Percentiles rank a stretch among this genome's conserved stretches.
Evolutionary conservation across 2,113 vertebrate genomes (phyloP).

Genomic region (Lepisosteus oculatus): DNA sequence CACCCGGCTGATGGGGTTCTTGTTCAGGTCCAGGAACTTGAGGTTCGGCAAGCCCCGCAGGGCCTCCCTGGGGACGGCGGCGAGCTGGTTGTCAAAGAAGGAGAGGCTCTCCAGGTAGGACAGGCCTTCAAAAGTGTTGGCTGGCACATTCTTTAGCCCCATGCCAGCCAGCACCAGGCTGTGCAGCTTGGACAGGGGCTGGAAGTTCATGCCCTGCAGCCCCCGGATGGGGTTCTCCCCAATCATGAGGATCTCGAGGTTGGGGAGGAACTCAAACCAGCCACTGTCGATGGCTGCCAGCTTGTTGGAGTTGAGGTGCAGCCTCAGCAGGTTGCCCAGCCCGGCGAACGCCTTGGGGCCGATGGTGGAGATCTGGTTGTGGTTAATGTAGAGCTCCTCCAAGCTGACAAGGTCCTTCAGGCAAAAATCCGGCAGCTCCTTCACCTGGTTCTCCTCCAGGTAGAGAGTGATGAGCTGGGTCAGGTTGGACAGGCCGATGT

Average conservation of each 20-base stretch:
- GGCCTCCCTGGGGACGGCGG: conserved; percentile 64
- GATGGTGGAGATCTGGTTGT: conserved; percentile 72
- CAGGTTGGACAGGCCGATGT: conserved; percentile 62
- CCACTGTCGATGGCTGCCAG: conserved; percentile 65
- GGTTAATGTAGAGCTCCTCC: conserved; percentile 78
- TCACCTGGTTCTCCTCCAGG: conserved; percentile 74
- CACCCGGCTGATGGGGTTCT: conserved; percentile 65
- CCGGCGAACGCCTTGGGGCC: conserved; percentile 68
- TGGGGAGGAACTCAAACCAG: conserved; percentile 74
- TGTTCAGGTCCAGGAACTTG: conserved; percentile 77
- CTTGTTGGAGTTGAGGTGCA: conserved; percentile 75
- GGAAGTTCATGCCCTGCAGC: conserved; percentile 69
- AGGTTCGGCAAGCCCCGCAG: conserved; percentile 63
- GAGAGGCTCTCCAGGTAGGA: conserved; percentile 76
- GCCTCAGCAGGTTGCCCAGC: conserved; percentile 60
- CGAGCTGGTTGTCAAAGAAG: conserved; percentile 70
- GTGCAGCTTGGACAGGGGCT: conserved; percentile 66
- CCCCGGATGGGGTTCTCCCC: conserved; percentile 75
- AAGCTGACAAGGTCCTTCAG: conserved; percentile 66
- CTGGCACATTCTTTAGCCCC: conserved; percentile 63
- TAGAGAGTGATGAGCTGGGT: conserved; percentile 70
- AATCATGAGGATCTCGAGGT: conserved; percentile 78
- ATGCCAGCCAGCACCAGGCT: conserved; percentile 75
- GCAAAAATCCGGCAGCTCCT: conserved; percentile 64
- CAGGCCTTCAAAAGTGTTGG: conserved; percentile 66